Conservation (phyloP, 1,140 invertebrate genomes). For the Drosophila murphyi region DNA sequence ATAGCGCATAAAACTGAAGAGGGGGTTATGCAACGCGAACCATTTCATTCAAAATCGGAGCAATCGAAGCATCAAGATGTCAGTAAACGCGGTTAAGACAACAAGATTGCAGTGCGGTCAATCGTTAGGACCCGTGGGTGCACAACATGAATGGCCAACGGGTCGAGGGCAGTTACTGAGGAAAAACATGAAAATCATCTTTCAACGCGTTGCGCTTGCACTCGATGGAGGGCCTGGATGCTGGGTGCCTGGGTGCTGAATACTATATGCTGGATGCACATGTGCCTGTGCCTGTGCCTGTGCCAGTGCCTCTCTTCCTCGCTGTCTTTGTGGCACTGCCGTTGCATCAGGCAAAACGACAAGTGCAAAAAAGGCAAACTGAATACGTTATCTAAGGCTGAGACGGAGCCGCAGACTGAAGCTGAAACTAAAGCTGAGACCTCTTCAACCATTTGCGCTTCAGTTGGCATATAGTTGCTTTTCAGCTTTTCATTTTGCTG, state of each 20-base stretch:
- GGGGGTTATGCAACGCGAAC: conserved; percentile 58
- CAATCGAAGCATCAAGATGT: conserved; percentile 78
- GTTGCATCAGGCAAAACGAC: conserved; percentile 26
- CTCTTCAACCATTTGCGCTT: conserved; percentile 20
- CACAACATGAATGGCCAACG: conserved; percentile 7
- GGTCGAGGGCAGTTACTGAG: conserved; percentile 27
- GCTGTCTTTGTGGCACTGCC: not conserved
- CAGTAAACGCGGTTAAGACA: conserved; percentile 78
- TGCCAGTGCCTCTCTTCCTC: not conserved
- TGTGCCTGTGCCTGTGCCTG: conserved; percentile 17
- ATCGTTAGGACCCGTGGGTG: conserved; percentile 65
- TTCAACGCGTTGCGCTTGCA: conserved; percentile 69
- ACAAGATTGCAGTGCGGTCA: conserved; percentile 72
- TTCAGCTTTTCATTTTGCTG: conserved; percentile 69
- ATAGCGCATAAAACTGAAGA: conserved; percentile 66
- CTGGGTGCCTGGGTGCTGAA: conserved; percentile 15
- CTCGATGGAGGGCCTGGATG: conserved; percentile 31
- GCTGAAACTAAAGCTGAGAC: conserved; percentile 33
- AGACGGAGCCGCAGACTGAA: conserved; percentile 3
- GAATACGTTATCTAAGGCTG: conserved; percentile 34
- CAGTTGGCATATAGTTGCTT: conserved; percentile 31
- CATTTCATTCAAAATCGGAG: conserved; percentile 77
- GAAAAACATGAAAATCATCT: conserved; percentile 83
- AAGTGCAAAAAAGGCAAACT: conserved; percentile 63
- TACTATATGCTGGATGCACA: conserved; percentile 21